A percentile compares a stretch with the other conserved stretches of the same genome.
phyloP scores from a whole-genome alignment of 2,113 vertebrate species.

The Peucedramus taeniatus region DNA sequence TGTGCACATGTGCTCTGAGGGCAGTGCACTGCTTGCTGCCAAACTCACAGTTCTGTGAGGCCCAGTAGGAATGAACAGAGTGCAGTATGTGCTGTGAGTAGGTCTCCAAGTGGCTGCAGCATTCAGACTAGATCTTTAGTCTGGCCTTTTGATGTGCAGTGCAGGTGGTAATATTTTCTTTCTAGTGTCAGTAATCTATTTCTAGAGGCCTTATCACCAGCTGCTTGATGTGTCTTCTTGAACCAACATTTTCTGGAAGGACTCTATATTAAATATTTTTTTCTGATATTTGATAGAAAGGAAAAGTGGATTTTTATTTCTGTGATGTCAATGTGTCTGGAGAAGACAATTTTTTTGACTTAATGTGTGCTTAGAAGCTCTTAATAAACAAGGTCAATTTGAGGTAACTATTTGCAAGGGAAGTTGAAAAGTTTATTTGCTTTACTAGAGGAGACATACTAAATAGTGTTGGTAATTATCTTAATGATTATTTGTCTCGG shows the following conservation, averaged over 20 bases:
- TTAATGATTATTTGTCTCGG: neutral
- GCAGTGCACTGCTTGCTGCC: neutral
- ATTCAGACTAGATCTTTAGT: neutral
- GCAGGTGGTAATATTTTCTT: neutral
- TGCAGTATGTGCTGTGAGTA: neutral
- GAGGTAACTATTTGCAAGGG: neutral
- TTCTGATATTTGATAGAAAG: neutral
- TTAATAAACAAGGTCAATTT: neutral
- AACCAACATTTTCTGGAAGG: neutral
- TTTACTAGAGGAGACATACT: neutral
- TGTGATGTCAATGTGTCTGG: neutral
- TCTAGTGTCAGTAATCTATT: neutral
- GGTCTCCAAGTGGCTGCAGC: neutral
- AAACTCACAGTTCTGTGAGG: neutral
- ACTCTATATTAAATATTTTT: neutral
- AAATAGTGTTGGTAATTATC: constrained; percentile 12
- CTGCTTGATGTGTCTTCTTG: neutral
- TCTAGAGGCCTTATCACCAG: neutral
- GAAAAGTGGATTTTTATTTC: neutral
- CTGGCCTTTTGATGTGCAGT: neutral
- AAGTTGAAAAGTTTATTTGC: neutral
- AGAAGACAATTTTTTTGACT: neutral
- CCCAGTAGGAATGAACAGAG: neutral
- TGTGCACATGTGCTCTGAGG: neutral
- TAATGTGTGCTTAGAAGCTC: neutral